Conservation (phyloP, 2,113 vertebrate genomes). For the Ahaetulla prasina region DNA sequence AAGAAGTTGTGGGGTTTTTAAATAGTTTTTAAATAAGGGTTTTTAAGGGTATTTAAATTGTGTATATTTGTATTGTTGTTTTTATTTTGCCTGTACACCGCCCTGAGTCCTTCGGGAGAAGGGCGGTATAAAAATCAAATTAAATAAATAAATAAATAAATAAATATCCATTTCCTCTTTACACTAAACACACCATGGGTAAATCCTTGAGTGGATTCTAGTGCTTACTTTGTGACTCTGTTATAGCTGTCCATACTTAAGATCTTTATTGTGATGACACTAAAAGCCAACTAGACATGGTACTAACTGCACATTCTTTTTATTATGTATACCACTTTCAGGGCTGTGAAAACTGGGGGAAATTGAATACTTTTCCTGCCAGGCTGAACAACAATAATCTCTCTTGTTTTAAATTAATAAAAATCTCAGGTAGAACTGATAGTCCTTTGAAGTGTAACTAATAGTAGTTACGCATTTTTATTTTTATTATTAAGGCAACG, state of each 20-base stretch:
- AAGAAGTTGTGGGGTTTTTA: no score
- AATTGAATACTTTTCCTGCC: not conserved
- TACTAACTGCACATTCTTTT: not conserved
- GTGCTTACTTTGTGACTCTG: not conserved
- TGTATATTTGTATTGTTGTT: no score
- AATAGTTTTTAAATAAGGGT: no score
- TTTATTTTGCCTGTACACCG: no score
- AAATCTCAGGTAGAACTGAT: not conserved
- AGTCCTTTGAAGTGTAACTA: not conserved
- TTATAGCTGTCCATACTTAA: not conserved
- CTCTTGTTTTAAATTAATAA: not conserved
- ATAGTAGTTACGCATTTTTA: not conserved
- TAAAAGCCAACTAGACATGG: not conserved
- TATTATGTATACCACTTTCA: not conserved
- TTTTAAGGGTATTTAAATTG: no score
- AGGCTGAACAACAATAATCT: not conserved
- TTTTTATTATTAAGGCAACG: not conserved
- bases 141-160: no score
- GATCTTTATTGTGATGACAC: not conserved
- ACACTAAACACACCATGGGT: not conserved
- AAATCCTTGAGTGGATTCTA: not conserved
- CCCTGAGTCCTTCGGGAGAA: no score
- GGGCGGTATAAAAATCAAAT: no score
- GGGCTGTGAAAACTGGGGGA: not conserved
- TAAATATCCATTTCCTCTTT: not conserved